These are phyloP conservation scores for Pectinophora gossypiella DNA, from an alignment of 1,140 invertebrate genomes.

Conservation along the genomic window DNA sequence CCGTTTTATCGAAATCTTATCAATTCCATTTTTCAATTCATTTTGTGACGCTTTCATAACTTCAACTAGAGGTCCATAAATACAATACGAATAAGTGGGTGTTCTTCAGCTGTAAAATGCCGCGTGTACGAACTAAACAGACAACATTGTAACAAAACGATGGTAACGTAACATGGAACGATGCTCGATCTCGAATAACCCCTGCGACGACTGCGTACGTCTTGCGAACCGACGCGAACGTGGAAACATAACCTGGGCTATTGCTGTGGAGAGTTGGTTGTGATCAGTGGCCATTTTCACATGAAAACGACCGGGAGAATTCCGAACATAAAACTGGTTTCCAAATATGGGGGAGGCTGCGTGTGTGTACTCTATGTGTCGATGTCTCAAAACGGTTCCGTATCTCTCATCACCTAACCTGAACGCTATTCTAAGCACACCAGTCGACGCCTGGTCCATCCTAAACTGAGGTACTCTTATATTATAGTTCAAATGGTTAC, in stretches of 20 bases:
- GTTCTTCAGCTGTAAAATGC: slow-evolving; percentile 40
- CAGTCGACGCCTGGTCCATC: slow-evolving; percentile 74
- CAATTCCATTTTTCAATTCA: slow-evolving; percentile 40
- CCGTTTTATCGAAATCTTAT: slow-evolving; percentile 4
- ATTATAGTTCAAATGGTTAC: slow-evolving; percentile 72
- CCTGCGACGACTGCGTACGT: slow-evolving; percentile 65
- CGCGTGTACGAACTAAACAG: slow-evolving; percentile 48
- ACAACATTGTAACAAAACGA: slow-evolving; percentile 64
- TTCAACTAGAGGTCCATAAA: slow-evolving; percentile 1
- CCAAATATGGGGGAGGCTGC: slow-evolving; percentile 57
- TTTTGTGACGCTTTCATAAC: background rate
- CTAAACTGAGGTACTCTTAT: slow-evolving; percentile 71
- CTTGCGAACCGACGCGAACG: slow-evolving; percentile 44
- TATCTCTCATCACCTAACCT: slow-evolving; percentile 57
- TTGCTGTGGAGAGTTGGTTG: slow-evolving; percentile 47
- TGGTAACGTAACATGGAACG: slow-evolving; percentile 65
- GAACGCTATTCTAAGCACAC: slow-evolving; percentile 58
- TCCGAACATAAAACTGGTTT: slow-evolving; percentile 65
- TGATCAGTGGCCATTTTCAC: background rate
- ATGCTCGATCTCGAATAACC: slow-evolving; percentile 63
- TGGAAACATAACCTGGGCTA: slow-evolving; percentile 68
- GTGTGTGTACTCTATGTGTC: slow-evolving; percentile 50
- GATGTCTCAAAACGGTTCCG: slow-evolving; percentile 54
- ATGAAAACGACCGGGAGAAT: slow-evolving; percentile 32
- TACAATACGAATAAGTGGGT: slow-evolving; percentile 1